These are phyloP conservation scores for Hemaris fuciformis DNA, from an alignment of 2,888 invertebrate species.

Conservation along the genomic window DNA sequence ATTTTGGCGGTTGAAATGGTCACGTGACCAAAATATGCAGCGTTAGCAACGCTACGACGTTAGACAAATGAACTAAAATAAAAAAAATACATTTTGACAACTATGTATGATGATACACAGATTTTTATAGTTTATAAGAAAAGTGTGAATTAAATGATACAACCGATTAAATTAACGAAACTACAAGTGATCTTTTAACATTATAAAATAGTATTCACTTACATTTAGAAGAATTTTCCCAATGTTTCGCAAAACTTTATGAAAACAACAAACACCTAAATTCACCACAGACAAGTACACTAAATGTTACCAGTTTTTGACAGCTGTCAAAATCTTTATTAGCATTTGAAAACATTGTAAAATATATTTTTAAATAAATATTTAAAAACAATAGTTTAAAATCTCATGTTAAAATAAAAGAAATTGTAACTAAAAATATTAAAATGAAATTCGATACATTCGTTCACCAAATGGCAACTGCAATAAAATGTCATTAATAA, in stretches of 20 bases:
- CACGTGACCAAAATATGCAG: conserved; percentile 72
- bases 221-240: neutral
- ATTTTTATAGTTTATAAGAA: neutral
- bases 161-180: neutral
- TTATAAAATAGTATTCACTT: neutral
- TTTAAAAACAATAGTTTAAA: no score
- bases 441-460: neutral
- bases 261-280: neutral
- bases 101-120: neutral
- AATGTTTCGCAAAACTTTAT: neutral
- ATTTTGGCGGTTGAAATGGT: conserved; percentile 77
- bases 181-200: neutral
- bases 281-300: neutral
- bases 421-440: no score
- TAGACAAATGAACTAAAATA: conserved; percentile 41
- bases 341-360: neutral
- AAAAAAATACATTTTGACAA: conserved; percentile 32
- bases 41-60: conserved; percentile 41
- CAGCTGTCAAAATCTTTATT: neutral
- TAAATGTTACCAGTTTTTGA: neutral
- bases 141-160: neutral
- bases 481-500: conserved; percentile 27
- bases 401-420: no score
- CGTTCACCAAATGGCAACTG: conserved; percentile 19
- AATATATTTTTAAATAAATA: no score